phyloP scores from a whole-genome alignment of 2,888 invertebrate genomes.

The Drosophila kuntzei region DNA sequence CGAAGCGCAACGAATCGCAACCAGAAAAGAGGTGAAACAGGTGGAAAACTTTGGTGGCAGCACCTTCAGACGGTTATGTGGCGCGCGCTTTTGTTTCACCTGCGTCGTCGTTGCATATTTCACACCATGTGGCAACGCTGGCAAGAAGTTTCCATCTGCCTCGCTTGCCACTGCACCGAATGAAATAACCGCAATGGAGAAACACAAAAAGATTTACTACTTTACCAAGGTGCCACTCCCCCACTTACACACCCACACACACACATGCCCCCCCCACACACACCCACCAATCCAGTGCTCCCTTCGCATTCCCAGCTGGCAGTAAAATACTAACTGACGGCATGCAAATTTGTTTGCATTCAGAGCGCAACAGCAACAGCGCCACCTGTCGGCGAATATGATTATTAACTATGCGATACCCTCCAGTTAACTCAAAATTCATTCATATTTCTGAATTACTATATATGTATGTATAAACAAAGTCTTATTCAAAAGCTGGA shows the following conservation, averaged over 20 bases:
- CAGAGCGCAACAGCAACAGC: constrained; percentile 53
- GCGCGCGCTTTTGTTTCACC: constrained; percentile 67
- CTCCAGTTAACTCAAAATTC: constrained; percentile 15
- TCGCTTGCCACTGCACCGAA: constrained; percentile 15
- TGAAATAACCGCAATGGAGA: constrained; percentile 71
- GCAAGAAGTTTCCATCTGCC: constrained; percentile 41
- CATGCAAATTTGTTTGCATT: constrained; percentile 81
- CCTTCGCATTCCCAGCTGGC: constrained; percentile 70
- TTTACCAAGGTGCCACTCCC: constrained; percentile 39
- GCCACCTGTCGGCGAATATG: constrained; percentile 22
- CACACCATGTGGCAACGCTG: constrained; percentile 81
- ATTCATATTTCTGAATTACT: background rate
- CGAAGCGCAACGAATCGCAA: constrained; percentile 72
- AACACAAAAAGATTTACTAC: constrained; percentile 78
- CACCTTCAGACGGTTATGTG: constrained; percentile 57
- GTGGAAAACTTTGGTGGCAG: constrained; percentile 46
- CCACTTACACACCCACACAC: constrained; percentile 6
- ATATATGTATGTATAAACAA: background rate
- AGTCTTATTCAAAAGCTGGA: background rate
- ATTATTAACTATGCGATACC: constrained; percentile 32
- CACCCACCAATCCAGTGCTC: constrained; percentile 14
- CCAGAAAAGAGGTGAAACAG: constrained; percentile 30
- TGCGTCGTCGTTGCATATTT: constrained; percentile 66
- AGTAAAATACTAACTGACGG: constrained; percentile 81
- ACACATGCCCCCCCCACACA: constrained; percentile 14